Base-by-base conservation (phyloP, 2,797 vertebrate species). In the Platyrinchus mystaceus region DNA sequence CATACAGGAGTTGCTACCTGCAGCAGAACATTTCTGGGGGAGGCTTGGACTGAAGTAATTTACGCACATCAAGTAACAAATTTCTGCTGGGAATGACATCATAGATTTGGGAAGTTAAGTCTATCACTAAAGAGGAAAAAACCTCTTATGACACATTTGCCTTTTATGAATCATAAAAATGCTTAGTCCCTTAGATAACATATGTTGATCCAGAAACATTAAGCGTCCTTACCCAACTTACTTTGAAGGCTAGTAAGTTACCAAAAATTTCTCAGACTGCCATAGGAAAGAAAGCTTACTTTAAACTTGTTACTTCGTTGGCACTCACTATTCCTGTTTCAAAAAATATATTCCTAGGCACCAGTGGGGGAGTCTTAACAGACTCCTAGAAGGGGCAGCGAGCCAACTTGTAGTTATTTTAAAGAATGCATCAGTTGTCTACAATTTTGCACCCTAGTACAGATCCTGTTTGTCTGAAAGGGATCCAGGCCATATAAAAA, bases 381-480 rank as follows among this genome's bases (percentile, higher is more conserved):
- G 77, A 84, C 79, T 96, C 74, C 24, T 50, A 55, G 21, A 85
- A 83, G 71, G 64, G 92, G 96, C 95, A 93, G 55, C 0, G 0
- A 82, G 94, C 84, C 88, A 97, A 94, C 59, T 79, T 88, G 64
- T 58, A 80, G 67, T 90, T 96, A 94, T 93, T 97, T 91, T 93
- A 96, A 96, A 94, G 78, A 91, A 91, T 96, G 67, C 91, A 85
- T 79, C 96, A 87, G 86, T 92, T 95, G 90, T 95, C 93, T 96
- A 79, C 49, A 93, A 24, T 89, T 95, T 92, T 96, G 90, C 87
- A 94, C 96, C 94, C 82, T 87, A 74, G 78, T 86, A 95, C 91
- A 95, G 71, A 93, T 81, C 77, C 90, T 94, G 70, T 87, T 88
- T 96, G 91, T 95, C 77, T 96, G 87, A 95, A 95, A 96, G 95